Conservation (phyloP, 2,888 invertebrate genomes). For the Mesochorus sp. region DNA sequence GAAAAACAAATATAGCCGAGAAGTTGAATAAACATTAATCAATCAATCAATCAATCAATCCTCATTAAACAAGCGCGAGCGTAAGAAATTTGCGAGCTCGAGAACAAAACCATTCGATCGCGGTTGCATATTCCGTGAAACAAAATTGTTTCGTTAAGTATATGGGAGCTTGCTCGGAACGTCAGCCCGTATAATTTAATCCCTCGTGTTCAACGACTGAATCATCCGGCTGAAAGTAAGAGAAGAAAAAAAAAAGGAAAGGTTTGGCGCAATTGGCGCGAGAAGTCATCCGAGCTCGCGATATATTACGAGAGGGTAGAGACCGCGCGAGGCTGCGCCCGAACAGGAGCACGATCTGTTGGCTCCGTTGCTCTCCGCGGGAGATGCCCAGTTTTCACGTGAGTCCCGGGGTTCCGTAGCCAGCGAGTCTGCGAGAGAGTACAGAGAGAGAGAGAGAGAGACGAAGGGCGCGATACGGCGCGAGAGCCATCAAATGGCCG, state of each 20-base stretch:
- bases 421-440: conserved; percentile 35
- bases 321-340: conserved; percentile 71
- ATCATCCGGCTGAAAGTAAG: neutral
- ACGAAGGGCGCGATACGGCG: neutral
- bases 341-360: conserved; percentile 40
- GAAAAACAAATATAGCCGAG: too few species aligned
- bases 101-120: too few species aligned
- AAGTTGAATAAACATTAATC: too few species aligned
- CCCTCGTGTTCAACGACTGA: neutral
- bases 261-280: neutral
- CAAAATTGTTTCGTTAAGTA: too few species aligned
- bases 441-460: neutral
- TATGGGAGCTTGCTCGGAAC: too few species aligned
- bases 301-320: conserved; percentile 68
- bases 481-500: conserved; percentile 26
- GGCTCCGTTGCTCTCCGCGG: conserved; percentile 20
- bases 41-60: too few species aligned
- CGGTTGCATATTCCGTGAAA: too few species aligned
- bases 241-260: too few species aligned
- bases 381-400: conserved; percentile 40
- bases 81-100: too few species aligned
- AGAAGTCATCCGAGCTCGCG: neutral
- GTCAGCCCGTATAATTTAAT: too few species aligned
- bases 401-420: conserved; percentile 38
- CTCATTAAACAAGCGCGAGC: too few species aligned